Evolutionary conservation across 2,113 vertebrate genomes (phyloP).

Genomic region (Formicarius rufipectus): DNA sequence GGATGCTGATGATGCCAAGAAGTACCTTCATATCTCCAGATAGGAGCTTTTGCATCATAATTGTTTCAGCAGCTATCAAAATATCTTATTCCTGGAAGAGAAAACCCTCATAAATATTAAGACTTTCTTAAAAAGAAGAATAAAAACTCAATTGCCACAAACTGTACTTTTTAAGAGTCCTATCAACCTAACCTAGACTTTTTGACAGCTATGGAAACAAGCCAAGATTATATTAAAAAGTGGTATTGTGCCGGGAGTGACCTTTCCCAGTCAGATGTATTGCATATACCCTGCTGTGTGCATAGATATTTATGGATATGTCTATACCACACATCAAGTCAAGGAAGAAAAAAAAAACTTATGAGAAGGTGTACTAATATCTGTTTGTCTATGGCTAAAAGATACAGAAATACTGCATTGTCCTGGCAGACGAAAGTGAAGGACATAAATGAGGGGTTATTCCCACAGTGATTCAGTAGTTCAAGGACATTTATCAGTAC

Average conservation of each 20-base stretch:
- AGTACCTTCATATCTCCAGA: neutral
- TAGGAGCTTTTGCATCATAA: neutral
- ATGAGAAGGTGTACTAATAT: neutral
- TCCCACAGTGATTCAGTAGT: neutral
- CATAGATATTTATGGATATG: neutral
- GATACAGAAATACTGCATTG: neutral
- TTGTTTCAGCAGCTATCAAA: neutral
- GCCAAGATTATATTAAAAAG: neutral
- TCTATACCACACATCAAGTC: neutral
- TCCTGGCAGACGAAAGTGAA: neutral
- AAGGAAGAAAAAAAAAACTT: neutral
- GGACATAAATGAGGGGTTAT: neutral
- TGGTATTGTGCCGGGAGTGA: neutral
- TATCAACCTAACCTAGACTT: neutral
- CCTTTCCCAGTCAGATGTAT: neutral
- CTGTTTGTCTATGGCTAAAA: neutral
- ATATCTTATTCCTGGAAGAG: neutral
- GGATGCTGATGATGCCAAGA: neutral
- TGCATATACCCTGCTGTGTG: neutral
- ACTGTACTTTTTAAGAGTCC: neutral
- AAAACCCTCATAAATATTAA: neutral
- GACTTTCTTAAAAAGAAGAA: neutral
- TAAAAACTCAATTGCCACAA: neutral
- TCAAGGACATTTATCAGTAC: neutral
- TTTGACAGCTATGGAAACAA: conserved; percentile 6